Evolutionary conservation across 2,113 vertebrate species (phyloP), one percentile per base, ranked within the genome.

Genomic region (Cervus canadensis): DNA sequence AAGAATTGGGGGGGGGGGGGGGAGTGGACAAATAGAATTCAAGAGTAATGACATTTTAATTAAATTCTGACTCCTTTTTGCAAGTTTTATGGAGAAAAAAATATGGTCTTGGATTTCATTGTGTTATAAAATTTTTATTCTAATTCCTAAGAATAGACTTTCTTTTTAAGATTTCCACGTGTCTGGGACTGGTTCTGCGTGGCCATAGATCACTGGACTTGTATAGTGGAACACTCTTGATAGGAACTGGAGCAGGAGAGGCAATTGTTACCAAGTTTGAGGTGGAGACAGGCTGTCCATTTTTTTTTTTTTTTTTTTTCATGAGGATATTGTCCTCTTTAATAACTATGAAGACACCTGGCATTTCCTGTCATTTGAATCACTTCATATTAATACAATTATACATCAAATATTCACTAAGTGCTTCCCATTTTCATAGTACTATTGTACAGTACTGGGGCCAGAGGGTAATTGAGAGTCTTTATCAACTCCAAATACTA

Each of bases 41-140:
- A 81, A 84, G 50, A 88, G 83, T 95, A 95, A 95, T 96, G 92
- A 86, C 88, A 94, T 25, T 95, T 96, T 97, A 97, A 87, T 98
- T 95, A 98, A 96, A 97, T 92, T 98, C 96, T 95, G 94, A 15
- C 48, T 97, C 28, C 74, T 91, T 95, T 92, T 88, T 96, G 79
- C 56, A 97, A 92, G 88, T 82, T 98, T 96, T 96, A 97, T 82
- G 94, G 95, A 94, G 87, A 91, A 97, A 95, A 97, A 95, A 87
- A 96, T 96, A 96, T n/a, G 71, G 84, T 91, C 45, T 95, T 93
- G 50, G 86, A 94, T 71, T 97, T 97, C 85, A 93, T 96, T 96
- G 62, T 97, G 36, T 96, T 86, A 97, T 94, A 96, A 97, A 98
- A 91, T 74, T 78, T 95, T 91, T 52, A 76, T 88, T 95, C 56